A percentile compares a stretch with the other conserved stretches of the same genome.
Evolutionary conservation across 2,888 invertebrate genomes (phyloP).

Genomic region (Sabellastarte sp.): DNA sequence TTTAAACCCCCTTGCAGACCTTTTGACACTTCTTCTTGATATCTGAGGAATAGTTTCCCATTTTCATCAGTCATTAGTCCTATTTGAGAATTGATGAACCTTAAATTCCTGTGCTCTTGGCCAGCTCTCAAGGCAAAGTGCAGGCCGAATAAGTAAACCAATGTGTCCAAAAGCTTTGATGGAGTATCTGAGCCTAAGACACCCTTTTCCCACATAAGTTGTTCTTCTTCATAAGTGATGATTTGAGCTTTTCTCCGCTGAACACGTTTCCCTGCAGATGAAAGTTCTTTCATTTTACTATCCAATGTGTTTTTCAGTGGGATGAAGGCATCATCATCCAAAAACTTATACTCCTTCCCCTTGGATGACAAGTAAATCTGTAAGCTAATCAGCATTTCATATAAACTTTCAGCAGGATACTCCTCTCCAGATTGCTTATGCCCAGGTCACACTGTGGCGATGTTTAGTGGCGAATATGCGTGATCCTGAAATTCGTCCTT

Average conservation of each 20-base stretch:
- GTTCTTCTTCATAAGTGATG: background rate
- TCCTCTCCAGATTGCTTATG: background rate
- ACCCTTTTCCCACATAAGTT: background rate
- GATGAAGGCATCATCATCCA: background rate
- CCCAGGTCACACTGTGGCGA: too few relatives aligned
- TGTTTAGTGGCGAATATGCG: too few relatives aligned
- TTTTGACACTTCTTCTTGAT: background rate
- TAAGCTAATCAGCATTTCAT: background rate
- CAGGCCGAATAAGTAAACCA: background rate
- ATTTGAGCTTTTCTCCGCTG: background rate
- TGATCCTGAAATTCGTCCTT: too few relatives aligned
- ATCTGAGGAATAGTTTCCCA: background rate
- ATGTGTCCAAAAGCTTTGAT: background rate
- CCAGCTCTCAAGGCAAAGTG: background rate
- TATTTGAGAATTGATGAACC: too few relatives aligned
- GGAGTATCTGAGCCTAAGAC: background rate
- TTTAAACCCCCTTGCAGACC: background rate
- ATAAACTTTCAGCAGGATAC: background rate
- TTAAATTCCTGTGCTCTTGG: background rate
- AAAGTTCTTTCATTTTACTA: background rate
- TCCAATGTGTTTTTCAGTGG: background rate
- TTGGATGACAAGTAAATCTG: background rate
- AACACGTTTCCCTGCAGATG: background rate
- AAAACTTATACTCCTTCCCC: background rate
- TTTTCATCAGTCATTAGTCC: too few relatives aligned